Percentiles rank a stretch among this genome's conserved stretches.
phyloP scores from a whole-genome alignment of 1,140 invertebrate species.

The Euura lappo region DNA sequence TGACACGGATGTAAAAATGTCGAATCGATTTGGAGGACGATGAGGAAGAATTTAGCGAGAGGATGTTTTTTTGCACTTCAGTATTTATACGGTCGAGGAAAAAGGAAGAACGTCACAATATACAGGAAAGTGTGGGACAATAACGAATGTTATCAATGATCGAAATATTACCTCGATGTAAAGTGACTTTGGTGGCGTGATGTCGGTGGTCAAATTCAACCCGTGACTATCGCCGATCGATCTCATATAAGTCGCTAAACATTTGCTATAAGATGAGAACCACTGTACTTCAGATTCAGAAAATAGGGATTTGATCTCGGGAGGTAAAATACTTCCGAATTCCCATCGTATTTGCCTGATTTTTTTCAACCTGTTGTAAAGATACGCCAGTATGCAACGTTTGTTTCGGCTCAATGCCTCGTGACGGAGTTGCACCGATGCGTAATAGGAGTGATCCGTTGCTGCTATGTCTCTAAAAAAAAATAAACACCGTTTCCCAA shows the following conservation, averaged over 20 bases:
- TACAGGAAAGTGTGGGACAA: no score
- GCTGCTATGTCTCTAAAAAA: slow-evolving; percentile 46
- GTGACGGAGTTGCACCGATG: slow-evolving; percentile 82
- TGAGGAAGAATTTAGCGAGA: no score
- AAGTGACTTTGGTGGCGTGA: slow-evolving; percentile 90
- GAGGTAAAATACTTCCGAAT: slow-evolving; percentile 87
- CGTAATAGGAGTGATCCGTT: slow-evolving; percentile 60
- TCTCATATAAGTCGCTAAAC: slow-evolving; percentile 88
- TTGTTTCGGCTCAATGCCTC: slow-evolving; percentile 87
- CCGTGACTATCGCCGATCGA: slow-evolving; percentile 80
- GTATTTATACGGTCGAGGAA: no score
- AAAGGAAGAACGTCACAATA: no score
- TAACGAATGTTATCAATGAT: no score
- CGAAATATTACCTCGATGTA: slow-evolving; percentile 77
- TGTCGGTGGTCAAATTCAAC: slow-evolving; percentile 86
- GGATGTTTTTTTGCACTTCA: no score
- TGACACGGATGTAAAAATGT: no score
- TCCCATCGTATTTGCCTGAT: slow-evolving; percentile 90
- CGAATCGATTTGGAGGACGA: no score
- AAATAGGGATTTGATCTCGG: slow-evolving; percentile 82
- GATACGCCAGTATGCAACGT: slow-evolving; percentile 86
- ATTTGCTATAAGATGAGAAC: slow-evolving; percentile 88
- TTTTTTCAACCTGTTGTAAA: slow-evolving; percentile 83
- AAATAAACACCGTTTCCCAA: slow-evolving; percentile 33
- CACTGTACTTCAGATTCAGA: slow-evolving; percentile 84